phyloP scores from a whole-genome alignment of 2,113 vertebrate genomes.

The Cyprinodon brontotheroides region DNA sequence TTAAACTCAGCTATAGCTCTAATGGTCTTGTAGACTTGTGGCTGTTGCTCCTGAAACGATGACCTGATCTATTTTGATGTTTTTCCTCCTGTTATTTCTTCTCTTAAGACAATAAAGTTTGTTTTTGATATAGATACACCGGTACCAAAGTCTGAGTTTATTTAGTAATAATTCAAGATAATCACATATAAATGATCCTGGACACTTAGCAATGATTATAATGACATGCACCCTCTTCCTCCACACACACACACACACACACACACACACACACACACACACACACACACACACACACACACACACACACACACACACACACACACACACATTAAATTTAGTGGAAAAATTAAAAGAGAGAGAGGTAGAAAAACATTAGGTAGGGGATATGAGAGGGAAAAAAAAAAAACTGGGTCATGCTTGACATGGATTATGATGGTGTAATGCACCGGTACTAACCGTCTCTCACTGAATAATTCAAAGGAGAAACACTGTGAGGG shows the following conservation, averaged over 20 bases:
- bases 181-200: neutral
- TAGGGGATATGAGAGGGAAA: conserved; percentile 12
- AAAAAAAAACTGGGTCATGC: conserved; percentile 63
- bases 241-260: too few relatives aligned
- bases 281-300: too few relatives aligned
- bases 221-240: conserved; percentile 22
- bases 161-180: neutral
- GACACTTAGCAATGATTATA: neutral
- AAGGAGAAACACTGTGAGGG: conserved; percentile 60
- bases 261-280: neutral
- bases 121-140: neutral
- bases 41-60: neutral
- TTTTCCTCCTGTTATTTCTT: neutral
- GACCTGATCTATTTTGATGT: neutral
- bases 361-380: conserved; percentile 15
- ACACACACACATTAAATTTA: conserved; percentile 20
- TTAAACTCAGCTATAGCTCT: neutral
- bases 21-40: neutral
- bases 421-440: conserved; percentile 54
- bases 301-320: too few relatives aligned
- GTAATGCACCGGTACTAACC: conserved; percentile 49
- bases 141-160: neutral
- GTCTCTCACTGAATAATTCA: conserved; percentile 60
- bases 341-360: conserved; percentile 16
- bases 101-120: neutral